Conservation (phyloP, 2,797 vertebrate genomes). For the Leptatherina wallacei region DNA sequence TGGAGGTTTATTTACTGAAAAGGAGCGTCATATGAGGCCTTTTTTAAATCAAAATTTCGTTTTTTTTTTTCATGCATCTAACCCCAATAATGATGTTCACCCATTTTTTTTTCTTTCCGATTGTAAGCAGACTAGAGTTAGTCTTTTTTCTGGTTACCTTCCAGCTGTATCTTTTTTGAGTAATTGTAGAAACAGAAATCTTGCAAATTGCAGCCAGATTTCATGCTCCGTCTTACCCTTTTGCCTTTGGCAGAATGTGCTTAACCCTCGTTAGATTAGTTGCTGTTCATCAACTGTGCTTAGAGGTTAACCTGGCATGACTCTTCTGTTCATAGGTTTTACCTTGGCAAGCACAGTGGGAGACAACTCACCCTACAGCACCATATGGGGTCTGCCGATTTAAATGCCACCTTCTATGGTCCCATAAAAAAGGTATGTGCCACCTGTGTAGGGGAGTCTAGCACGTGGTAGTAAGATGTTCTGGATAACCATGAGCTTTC, state of each 20-base stretch:
- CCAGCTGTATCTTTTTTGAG: neutral
- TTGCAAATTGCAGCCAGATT: neutral
- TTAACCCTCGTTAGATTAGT: neutral
- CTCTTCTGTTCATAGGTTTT: slow-evolving; percentile 87
- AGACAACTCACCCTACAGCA: slow-evolving; percentile 98
- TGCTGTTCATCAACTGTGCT: slow-evolving; percentile 3
- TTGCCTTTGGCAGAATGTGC: neutral
- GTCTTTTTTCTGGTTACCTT: neutral
- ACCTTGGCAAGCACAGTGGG: slow-evolving; percentile 98
- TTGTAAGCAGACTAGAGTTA: neutral
- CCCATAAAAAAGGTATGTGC: slow-evolving; percentile 94
- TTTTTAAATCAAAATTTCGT: neutral
- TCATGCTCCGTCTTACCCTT: neutral
- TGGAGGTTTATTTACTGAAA: neutral
- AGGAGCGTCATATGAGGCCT: neutral
- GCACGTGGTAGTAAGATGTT: neutral
- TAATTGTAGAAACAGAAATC: neutral
- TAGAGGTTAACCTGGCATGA: slow-evolving; percentile 19
- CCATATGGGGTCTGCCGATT: slow-evolving; percentile 99
- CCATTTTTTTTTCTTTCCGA: neutral
- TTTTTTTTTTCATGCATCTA: neutral
- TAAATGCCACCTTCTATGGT: slow-evolving; percentile 98
- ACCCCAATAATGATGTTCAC: neutral
- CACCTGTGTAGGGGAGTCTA: neutral
- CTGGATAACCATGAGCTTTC: slow-evolving; percentile 2